Evolutionary conservation across 2,113 vertebrate genomes (phyloP).

Genomic region (Hirundichthys speculiger): DNA sequence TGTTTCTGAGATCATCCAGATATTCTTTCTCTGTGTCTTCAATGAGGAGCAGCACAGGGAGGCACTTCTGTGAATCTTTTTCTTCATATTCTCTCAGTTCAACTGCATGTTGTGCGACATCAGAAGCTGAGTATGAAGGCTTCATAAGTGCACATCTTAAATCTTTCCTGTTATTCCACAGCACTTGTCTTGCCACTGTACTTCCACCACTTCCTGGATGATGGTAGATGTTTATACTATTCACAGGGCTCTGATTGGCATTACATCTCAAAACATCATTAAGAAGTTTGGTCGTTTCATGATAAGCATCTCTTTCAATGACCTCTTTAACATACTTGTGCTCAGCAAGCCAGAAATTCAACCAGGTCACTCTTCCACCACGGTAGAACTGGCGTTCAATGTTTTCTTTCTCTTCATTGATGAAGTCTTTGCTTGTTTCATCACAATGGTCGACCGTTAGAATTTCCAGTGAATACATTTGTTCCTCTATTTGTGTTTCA

Average conservation of each 20-base stretch:
- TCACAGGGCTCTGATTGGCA: slow-evolving; percentile 60
- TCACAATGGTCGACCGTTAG: slow-evolving; percentile 81
- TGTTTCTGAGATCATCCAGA: slow-evolving; percentile 76
- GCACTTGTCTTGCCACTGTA: slow-evolving; percentile 84
- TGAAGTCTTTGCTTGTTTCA: slow-evolving; percentile 63
- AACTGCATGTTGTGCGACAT: slow-evolving; percentile 77
- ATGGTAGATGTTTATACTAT: slow-evolving; percentile 84
- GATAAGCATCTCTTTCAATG: slow-evolving; percentile 82
- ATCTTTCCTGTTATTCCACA: slow-evolving; percentile 83
- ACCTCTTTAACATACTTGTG: slow-evolving; percentile 75
- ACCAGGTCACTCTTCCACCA: slow-evolving; percentile 83
- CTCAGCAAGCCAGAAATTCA: slow-evolving; percentile 86
- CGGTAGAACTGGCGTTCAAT: slow-evolving; percentile 81
- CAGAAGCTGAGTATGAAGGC: slow-evolving; percentile 57
- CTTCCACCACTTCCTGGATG: slow-evolving; percentile 89
- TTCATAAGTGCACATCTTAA: slow-evolving; percentile 83
- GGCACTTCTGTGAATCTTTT: slow-evolving; percentile 69
- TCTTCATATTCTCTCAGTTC: slow-evolving; percentile 84
- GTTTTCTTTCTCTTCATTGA: slow-evolving; percentile 65
- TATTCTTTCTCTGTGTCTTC: slow-evolving; percentile 85
- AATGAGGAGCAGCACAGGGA: slow-evolving; percentile 83
- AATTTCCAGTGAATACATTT: slow-evolving; percentile 82
- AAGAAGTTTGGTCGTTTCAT: slow-evolving; percentile 66
- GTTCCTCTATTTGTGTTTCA: slow-evolving; percentile 76
- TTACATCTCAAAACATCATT: slow-evolving; percentile 47